Base-by-base conservation (phyloP, 2,113 vertebrate genomes). In the Tonatia bakeri region DNA sequence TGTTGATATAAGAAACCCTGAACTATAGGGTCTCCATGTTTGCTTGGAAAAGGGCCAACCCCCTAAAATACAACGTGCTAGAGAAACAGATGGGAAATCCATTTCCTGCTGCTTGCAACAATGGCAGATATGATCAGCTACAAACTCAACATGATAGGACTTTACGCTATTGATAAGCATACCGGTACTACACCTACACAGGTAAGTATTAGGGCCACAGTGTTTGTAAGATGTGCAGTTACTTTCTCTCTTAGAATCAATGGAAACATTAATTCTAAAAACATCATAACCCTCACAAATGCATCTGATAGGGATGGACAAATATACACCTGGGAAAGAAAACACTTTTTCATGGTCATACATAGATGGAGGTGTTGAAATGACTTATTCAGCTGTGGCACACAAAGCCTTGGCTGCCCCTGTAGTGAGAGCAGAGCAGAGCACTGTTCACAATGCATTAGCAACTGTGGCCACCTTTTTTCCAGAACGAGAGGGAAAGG, bases 211-310 rank as follows among this genome's bases (percentile, higher is more conserved):
- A 2, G 19, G 28, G 6, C 31, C 5, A 1, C 1, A 0, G 0
- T 16, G 4, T 45, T 45, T 54, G 0, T 0, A 19, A 4, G 26
- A 36, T 0, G 1, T 0, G 0, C 4, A 1, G 13, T 0, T 3
- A 14, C 7, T 1, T 7, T 24, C 33, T 16, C 7, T 20, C 22
- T 40, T 17, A 93, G 9, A 69, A 36, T 7, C 7, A 22, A 33
- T 14, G 43, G 31, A 22, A 31, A 24, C 26, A 12, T 65, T 19
- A 2, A 45, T 31, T 61, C 33, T 76, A 28, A 43, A 69, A 24
- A 1, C 10, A 36, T 10, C 14, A 0, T 2, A 12, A 31, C 17
- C 19, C 40, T 50, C 26, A 45, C 7, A 16, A 43, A 7, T 36
- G 7, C 1, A 36, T 36, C 17, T 11, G 8, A 80, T 11, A 72